Evolutionary conservation across 2,113 vertebrate species (phyloP), one percentile per base, ranked within the genome.

Genomic region (Xiphophorus couchianus): DNA sequence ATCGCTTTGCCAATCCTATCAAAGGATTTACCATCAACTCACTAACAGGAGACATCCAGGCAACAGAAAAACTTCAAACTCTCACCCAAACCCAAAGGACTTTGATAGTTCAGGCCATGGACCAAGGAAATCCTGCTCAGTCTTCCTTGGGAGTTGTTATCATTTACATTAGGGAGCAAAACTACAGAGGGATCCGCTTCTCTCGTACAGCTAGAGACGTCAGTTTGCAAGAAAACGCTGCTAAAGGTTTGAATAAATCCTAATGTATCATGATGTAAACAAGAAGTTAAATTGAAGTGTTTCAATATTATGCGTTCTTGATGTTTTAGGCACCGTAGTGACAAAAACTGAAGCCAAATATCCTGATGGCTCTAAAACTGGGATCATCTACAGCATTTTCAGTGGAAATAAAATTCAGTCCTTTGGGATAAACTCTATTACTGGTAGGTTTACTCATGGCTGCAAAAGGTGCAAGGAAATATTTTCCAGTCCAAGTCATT

Each of bases 371-470:
- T 97, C 96, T 11, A 95, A 90, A 0, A 93, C 90, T 10, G 96
- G 82, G 19, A 98, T 99, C 93, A 95, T 88, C 28, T 98, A 99
- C 94, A 99, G 96, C 90, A 95, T 99, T 81, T 85, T 99, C 88
- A 99, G 97, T 14, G 98, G 98, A 70, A 99, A 99, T 1, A 95
- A 94, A 83, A 91, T 87, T 80, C 95, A 96, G 1, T 91, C 95
- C 1, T 99, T 99, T 90, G 91, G 90, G 39, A 99, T 99, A 86
- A 97, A 96, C 84, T 66, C 96, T 14, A 94, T 90, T 62, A 97
- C 97, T 88, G 98, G 98, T 98, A 86, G 80, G 89, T 80, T 44
- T 37, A 33, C 13, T 33, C 5, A 80, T 28, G 42, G 1, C 10
- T 58, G n/a, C 48, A 28, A 17, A 12, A 1, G 3, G 27, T 31